These are phyloP conservation scores for human (Homo sapiens) DNA, from an alignment of 2,113 vertebrate genomes.

Conservation along the genomic window GRCh38 chr3:66427501-66428000, in stretches of 20 bases:
- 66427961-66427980: not conserved
- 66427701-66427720: not conserved
- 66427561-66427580: no score
- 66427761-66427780: not conserved
- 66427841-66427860: not conserved
- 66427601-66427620: no score
- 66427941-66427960: not conserved
- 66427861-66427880: not conserved
- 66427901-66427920: not conserved
- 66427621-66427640: no score
- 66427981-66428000: not conserved
- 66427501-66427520: not conserved
- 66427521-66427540: no score
- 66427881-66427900: not conserved
- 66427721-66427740: not conserved
- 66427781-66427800: not conserved
- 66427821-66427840: not conserved
- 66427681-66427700: not conserved
- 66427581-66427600: no score
- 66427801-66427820: not conserved
- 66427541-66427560: no score
- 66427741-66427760: not conserved
- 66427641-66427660: not conserved
- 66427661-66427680: not conserved
- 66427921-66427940: not conserved